These are phyloP conservation scores for Vimba vimba DNA, from an alignment of 2,113 vertebrate genomes.

Conservation along the genomic window DNA sequence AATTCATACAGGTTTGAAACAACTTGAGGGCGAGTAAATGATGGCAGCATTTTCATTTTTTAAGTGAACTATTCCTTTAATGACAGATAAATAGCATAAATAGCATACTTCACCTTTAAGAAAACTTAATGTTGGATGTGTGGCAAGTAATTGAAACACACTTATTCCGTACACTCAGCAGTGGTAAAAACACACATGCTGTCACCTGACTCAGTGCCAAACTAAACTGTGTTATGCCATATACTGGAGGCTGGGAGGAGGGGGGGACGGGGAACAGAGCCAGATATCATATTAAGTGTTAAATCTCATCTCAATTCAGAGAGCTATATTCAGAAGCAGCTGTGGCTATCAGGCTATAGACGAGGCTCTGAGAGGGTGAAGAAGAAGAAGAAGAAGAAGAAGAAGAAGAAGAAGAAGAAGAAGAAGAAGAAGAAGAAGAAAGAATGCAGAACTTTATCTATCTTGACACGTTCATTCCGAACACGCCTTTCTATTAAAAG, in stretches of 20 bases:
- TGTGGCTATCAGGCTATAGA: background rate
- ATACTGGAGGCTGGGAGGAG: background rate
- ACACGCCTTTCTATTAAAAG: too few species aligned
- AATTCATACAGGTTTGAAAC: too few species aligned
- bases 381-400: background rate
- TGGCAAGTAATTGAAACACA: background rate
- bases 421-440: background rate
- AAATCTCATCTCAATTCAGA: slow-evolving; percentile 63
- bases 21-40: too few species aligned
- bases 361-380: slow-evolving; percentile 40
- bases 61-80: too few species aligned
- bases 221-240: slow-evolving; percentile 47
- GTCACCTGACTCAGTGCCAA: background rate
- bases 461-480: too few species aligned
- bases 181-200: background rate
- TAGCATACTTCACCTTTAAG: background rate
- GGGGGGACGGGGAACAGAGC: slow-evolving; percentile 49
- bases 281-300: slow-evolving; percentile 60
- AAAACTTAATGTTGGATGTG: background rate
- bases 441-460: too few species aligned
- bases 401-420: background rate
- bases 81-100: background rate
- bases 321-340: slow-evolving; percentile 64
- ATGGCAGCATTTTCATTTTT: too few species aligned
- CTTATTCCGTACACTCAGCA: background rate